These are phyloP conservation scores for Onchidella celtica DNA, from an alignment of 2,888 invertebrate species.

Conservation along the genomic window DNA sequence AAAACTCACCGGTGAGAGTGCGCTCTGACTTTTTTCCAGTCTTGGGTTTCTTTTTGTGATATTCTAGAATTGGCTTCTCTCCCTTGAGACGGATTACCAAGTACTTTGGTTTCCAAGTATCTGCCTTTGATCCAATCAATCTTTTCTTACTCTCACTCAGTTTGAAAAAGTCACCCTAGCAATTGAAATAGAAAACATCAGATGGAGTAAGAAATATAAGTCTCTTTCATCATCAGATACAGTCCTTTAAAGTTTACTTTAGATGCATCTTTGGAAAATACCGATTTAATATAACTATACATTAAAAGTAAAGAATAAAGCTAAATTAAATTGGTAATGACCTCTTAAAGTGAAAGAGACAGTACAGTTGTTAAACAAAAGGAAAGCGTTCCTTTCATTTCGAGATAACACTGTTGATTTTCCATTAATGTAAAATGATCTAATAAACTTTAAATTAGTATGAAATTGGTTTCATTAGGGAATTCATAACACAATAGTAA, in stretches of 20 bases:
- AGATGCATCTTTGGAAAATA: too few relatives aligned
- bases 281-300: too few relatives aligned
- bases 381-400: too few relatives aligned
- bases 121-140: constrained; percentile 55
- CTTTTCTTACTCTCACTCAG: constrained; percentile 63
- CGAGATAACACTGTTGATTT: too few relatives aligned
- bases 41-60: constrained; percentile 73
- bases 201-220: background rate
- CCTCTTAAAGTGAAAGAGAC: too few relatives aligned
- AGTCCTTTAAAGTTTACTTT: background rate
- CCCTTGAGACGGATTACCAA: constrained; percentile 67
- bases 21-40: constrained; percentile 21
- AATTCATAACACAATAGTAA: too few relatives aligned
- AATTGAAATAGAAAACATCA: background rate
- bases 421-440: too few relatives aligned
- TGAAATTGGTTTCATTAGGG: too few relatives aligned
- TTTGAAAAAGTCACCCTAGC: constrained; percentile 72
- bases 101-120: constrained; percentile 72
- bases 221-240: background rate
- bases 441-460: too few relatives aligned
- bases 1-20: constrained; percentile 68
- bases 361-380: too few relatives aligned
- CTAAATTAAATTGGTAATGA: too few relatives aligned
- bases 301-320: too few relatives aligned
- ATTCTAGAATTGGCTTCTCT: constrained; percentile 70